A percentile compares a stretch with the other conserved stretches of the same genome.
phyloP scores from a whole-genome alignment of 2,113 vertebrate species.

The Eretmochelys imbricata region DNA sequence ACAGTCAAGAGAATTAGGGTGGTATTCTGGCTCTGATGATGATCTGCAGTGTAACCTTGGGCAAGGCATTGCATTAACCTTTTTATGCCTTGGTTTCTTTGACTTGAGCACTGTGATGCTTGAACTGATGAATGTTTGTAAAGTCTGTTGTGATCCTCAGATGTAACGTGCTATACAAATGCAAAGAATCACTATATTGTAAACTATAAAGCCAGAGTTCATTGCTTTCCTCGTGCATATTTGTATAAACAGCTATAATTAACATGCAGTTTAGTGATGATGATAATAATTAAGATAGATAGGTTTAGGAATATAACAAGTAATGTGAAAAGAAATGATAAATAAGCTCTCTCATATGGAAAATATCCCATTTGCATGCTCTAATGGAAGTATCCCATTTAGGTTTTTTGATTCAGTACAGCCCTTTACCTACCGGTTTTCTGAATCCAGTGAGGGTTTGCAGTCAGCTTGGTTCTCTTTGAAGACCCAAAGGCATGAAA shows the following conservation, averaged over 20 bases:
- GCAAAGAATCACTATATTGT: neutral
- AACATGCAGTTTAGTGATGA: neutral
- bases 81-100: neutral
- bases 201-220: neutral
- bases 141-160: neutral
- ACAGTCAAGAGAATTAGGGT: neutral
- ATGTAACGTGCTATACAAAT: neutral
- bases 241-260: neutral
- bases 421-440: constrained; percentile 53
- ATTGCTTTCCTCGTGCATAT: neutral
- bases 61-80: neutral
- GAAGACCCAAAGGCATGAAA: constrained; percentile 69
- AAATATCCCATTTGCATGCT: neutral
- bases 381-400: neutral
- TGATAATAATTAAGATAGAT: neutral
- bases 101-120: neutral
- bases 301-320: neutral
- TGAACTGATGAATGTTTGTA: neutral
- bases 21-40: neutral
- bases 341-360: neutral
- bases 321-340: neutral
- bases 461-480: constrained; percentile 46
- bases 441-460: constrained; percentile 14
- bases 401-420: neutral
- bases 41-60: neutral